phyloP scores from a whole-genome alignment of 2,113 vertebrate genomes.

The Aythya baeri region DNA sequence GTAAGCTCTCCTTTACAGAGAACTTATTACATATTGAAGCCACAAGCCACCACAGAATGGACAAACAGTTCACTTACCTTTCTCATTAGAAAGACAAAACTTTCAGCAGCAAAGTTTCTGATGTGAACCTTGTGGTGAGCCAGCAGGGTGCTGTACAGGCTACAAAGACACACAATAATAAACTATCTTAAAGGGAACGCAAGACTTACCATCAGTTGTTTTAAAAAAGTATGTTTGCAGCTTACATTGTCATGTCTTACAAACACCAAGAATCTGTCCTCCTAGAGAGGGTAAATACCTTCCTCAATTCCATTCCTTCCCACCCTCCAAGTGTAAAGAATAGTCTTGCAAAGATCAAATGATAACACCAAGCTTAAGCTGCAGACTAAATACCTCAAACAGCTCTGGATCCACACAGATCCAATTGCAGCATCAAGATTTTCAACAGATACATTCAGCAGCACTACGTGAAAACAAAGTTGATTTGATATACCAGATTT shows the following conservation, averaged over 20 bases:
- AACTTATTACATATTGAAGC: background rate
- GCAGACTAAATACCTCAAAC: background rate
- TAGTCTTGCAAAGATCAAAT: background rate
- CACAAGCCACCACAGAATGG: background rate
- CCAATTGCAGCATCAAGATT: background rate
- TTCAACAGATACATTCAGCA: background rate
- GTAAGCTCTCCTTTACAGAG: background rate
- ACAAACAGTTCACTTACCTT: constrained; percentile 81
- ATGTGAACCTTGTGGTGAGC: constrained; percentile 95
- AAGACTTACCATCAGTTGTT: background rate
- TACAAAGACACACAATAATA: constrained; percentile 64
- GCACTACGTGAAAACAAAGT: background rate
- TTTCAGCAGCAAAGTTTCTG: constrained; percentile 96
- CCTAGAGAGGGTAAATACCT: background rate
- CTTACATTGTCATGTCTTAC: background rate
- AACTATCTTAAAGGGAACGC: background rate
- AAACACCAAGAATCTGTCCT: background rate
- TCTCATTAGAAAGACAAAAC: constrained; percentile 97
- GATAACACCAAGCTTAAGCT: background rate
- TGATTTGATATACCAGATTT: background rate
- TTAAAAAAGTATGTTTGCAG: background rate
- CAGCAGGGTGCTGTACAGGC: constrained; percentile 92
- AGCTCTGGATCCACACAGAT: background rate
- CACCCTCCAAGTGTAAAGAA: background rate
- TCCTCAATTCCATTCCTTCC: background rate